phyloP scores from a whole-genome alignment of 2,797 vertebrate genomes.

The Sorex maritimensis region DNA sequence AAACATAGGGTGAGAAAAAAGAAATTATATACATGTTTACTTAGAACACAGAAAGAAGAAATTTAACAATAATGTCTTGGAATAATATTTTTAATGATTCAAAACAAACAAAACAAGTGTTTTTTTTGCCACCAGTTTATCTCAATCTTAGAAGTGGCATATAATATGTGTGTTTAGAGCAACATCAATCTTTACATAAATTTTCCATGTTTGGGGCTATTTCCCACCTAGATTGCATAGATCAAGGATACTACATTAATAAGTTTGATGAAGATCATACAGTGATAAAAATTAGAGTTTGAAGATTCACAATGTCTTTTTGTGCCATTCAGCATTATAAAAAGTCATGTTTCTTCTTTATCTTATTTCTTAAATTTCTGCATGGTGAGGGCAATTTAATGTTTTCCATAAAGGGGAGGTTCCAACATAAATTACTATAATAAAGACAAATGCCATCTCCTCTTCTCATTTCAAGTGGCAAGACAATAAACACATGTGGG shows the following conservation, averaged over 20 bases:
- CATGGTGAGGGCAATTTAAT: neutral
- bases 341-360: neutral
- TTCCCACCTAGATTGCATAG: neutral
- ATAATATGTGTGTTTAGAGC: neutral
- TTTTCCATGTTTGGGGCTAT: neutral
- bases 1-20: neutral
- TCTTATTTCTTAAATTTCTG: neutral
- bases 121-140: slow-evolving; percentile 24
- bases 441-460: neutral
- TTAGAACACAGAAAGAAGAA: slow-evolving; percentile 34
- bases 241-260: neutral
- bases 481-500: neutral
- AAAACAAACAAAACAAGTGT: neutral
- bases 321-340: neutral
- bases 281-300: neutral
- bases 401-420: neutral
- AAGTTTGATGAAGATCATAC: neutral
- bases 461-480: neutral
- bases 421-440: neutral
- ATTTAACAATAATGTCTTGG: slow-evolving; percentile 2
- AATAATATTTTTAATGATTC: slow-evolving; percentile 2
- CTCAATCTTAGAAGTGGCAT: neutral
- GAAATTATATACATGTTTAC: neutral
- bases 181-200: neutral
- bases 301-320: neutral